Evolutionary conservation across 1,140 invertebrate species (phyloP), one percentile per base, ranked within the genome.

Genomic region (Temnothorax curvispinosus): DNA sequence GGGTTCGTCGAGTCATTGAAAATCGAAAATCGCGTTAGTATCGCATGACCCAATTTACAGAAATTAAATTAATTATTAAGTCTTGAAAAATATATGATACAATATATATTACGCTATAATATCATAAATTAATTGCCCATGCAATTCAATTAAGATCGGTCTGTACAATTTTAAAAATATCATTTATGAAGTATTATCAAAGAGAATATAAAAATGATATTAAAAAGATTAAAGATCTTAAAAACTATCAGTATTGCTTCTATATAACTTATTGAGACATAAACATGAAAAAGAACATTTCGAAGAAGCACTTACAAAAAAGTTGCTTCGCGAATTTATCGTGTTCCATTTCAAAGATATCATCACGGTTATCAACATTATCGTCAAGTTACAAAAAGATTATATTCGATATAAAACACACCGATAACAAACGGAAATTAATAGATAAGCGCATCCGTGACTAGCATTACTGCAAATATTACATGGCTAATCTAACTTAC

Each of bases 341-440:
- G 4, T 32, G 35, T 15, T 62, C 9, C 15, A 52, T 38, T 78
- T 52, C 8, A 35, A 67, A 67, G 13, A 15, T 27, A 65, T 27
- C 27, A 27, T 27, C 1, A 35, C 41, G 41, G n/a, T 60, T 4
- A 32, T 44, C 41, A 78, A 38, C 38, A 62, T n/a, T 65, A 65
- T 78, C 58, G 9, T 67, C 7, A 54, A 41, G 38, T 35, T 52
- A 38, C 32, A 47, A 69, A 41, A 54, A 81, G 13, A 81, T 81
- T 27, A 69, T 32, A 47, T 47, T 77, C 15, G n/a, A 77, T 35
- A 62, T 58, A 18, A 56, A 41, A 38, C 18, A 47, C n/a, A 47
- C n/a, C 41, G 64, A 69, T 52, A 54, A 56, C 15, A 27, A 56
- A 69, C 27, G 41, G 47, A 80, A 67, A 80, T 80, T 80, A 52